Evolutionary conservation across 92 coral and sea anemone species (phyloP).

Genomic region (Ricordea florida): DNA sequence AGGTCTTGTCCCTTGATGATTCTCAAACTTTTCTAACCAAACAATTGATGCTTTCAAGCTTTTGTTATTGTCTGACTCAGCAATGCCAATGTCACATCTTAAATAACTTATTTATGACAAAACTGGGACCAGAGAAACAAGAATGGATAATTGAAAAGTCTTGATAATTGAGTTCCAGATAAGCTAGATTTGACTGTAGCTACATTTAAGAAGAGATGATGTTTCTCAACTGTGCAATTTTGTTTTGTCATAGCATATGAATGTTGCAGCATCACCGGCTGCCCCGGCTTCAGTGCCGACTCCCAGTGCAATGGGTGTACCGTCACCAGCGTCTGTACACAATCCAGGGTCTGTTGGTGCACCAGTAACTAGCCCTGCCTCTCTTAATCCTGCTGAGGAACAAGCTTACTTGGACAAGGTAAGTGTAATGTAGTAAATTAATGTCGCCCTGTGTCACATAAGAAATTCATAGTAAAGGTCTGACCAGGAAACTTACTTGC

Average conservation of each 20-base stretch:
- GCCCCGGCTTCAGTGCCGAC: slow-evolving; percentile 76
- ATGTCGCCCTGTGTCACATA: no score
- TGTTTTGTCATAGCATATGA: slow-evolving; percentile 2
- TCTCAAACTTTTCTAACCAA: no score
- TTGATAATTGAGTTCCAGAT: no score
- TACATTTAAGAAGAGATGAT: not conserved
- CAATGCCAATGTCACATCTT: no score
- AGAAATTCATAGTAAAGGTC: no score
- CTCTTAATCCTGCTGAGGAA: slow-evolving; percentile 88
- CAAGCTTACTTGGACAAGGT: slow-evolving; percentile 91
- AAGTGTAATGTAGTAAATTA: not conserved
- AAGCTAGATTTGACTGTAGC: not conserved
- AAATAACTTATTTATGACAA: no score
- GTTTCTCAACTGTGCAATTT: not conserved
- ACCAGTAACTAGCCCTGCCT: slow-evolving; percentile 82
- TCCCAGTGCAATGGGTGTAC: slow-evolving; percentile 73
- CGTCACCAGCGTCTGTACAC: slow-evolving; percentile 86
- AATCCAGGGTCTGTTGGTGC: slow-evolving; percentile 88
- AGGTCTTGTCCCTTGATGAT: no score
- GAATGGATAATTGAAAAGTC: no score
- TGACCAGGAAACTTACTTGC: no score
- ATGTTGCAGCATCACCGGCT: slow-evolving; percentile 77
- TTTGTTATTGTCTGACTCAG: no score
- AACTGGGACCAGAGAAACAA: no score
- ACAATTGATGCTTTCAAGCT: no score